Conservation (phyloP, 2,888 invertebrate species). For the Pogonocherus hispidulus region DNA sequence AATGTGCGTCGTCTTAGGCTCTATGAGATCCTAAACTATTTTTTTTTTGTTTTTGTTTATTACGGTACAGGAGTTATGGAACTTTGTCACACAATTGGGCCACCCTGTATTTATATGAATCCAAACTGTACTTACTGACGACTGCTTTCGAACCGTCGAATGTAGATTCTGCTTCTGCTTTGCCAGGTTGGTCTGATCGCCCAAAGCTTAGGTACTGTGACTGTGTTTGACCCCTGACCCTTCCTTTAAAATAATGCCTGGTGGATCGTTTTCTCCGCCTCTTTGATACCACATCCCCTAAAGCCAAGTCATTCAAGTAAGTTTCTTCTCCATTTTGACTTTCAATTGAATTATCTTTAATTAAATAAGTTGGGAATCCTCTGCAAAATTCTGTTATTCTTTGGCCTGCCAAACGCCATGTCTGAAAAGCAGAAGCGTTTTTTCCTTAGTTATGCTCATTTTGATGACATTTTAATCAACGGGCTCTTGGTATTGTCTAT, state of each 20-base stretch:
- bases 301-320: neutral
- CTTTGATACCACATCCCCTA: slow-evolving; percentile 30
- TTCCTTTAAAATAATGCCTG: slow-evolving; percentile 63
- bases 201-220: slow-evolving; percentile 85
- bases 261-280: slow-evolving; percentile 55
- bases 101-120: too few relatives aligned
- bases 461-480: too few relatives aligned
- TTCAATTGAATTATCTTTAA: slow-evolving; percentile 58
- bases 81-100: too few relatives aligned
- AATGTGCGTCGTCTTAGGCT: too few relatives aligned
- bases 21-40: too few relatives aligned
- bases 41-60: too few relatives aligned
- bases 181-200: slow-evolving; percentile 73
- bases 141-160: slow-evolving; percentile 79
- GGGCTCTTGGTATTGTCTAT: too few relatives aligned
- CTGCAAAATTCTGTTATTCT: slow-evolving; percentile 69
- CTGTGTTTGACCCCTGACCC: slow-evolving; percentile 83
- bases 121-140: slow-evolving; percentile 83
- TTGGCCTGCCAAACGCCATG: slow-evolving; percentile 68
- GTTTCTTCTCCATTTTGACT: slow-evolving; percentile 25
- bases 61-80: too few relatives aligned
- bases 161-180: slow-evolving; percentile 86
- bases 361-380: slow-evolving; percentile 66
- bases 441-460: too few relatives aligned
- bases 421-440: slow-evolving; percentile 59